These are phyloP conservation scores for Pseudoatta argentina DNA, from an alignment of 1,140 invertebrate genomes.

Conservation along the genomic window DNA sequence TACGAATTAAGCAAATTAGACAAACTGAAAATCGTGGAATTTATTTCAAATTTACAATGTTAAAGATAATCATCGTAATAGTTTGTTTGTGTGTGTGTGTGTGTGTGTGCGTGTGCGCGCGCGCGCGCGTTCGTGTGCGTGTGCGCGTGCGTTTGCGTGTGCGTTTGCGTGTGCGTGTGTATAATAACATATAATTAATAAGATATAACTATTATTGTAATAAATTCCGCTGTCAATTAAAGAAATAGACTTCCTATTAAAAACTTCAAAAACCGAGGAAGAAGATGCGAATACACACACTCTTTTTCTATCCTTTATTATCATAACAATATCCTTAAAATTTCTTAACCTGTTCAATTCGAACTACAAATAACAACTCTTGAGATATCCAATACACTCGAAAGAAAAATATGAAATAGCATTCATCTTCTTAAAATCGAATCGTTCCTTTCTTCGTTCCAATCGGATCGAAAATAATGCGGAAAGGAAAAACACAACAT, in stretches of 20 bases:
- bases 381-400: background rate
- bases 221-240: background rate
- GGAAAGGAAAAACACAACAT: conserved; percentile 43
- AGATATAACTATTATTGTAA: no score
- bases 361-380: conserved; percentile 23
- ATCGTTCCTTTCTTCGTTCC: background rate
- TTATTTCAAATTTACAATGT: background rate
- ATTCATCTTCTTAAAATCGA: conserved; percentile 21
- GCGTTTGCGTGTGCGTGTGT: no score
- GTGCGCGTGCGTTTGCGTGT: no score
- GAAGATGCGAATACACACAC: background rate
- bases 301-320: background rate
- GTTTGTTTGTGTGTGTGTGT: no score
- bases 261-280: background rate
- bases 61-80: background rate
- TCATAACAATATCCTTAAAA: conserved; percentile 1
- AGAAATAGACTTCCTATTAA: background rate
- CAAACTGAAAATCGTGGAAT: background rate
- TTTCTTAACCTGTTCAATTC: conserved; percentile 1
- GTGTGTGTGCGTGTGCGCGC: no score
- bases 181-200: no score
- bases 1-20: background rate
- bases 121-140: no score
- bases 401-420: background rate
- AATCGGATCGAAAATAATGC: conserved; percentile 17